Evolutionary conservation across 2,888 invertebrate species (phyloP).

Genomic region (Dromius quadrimaculatus): DNA sequence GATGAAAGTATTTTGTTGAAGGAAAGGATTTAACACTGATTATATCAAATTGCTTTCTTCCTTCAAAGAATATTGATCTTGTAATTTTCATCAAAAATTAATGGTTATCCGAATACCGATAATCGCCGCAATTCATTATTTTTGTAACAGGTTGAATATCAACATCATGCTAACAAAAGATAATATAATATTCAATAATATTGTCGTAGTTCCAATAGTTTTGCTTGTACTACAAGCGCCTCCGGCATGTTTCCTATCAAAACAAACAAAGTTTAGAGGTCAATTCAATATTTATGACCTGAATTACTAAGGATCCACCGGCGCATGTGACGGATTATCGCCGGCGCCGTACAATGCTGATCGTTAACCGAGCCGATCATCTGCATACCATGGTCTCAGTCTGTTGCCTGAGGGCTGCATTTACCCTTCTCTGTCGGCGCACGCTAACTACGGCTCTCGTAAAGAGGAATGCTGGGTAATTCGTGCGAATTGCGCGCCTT

Average conservation of each 20-base stretch:
- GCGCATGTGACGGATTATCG: slow-evolving; percentile 54
- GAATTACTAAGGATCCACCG: slow-evolving; percentile 52
- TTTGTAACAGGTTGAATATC: neutral
- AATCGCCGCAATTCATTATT: neutral
- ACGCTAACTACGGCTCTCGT: slow-evolving; percentile 41
- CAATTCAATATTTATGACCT: slow-evolving; percentile 38
- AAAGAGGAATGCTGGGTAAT: slow-evolving; percentile 49
- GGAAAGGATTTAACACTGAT: slow-evolving; percentile 10
- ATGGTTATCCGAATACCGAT: neutral
- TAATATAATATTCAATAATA: too few species aligned
- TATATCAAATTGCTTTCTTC: slow-evolving; percentile 10
- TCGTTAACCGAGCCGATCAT: slow-evolving; percentile 61
- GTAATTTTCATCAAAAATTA: neutral
- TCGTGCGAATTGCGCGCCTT: slow-evolving; percentile 37
- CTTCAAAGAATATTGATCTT: slow-evolving; percentile 10
- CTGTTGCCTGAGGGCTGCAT: neutral
- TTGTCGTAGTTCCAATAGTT: too few species aligned
- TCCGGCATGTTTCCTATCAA: slow-evolving; percentile 4
- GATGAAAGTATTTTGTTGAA: slow-evolving; percentile 13
- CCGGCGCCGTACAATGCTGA: slow-evolving; percentile 58
- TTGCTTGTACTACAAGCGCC: too few species aligned
- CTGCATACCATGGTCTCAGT: slow-evolving; percentile 48
- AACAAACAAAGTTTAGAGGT: slow-evolving; percentile 28
- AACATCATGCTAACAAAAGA: neutral
- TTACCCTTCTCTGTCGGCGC: slow-evolving; percentile 18